Conservation (phyloP, 2,797 vertebrate genomes). For the Diglossa cyanea region DNA sequence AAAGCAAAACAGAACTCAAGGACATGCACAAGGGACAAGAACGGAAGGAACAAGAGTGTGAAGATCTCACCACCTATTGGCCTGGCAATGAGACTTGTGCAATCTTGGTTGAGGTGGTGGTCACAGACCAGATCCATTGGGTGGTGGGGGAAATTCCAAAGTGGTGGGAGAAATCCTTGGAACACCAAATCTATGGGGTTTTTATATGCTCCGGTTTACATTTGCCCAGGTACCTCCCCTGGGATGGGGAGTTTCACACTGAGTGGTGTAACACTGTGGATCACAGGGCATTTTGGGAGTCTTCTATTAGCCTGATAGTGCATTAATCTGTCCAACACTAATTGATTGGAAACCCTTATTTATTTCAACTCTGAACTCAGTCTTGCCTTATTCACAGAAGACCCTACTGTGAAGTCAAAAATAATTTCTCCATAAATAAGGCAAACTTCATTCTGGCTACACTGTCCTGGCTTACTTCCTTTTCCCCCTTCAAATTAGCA, state of each 20-base stretch:
- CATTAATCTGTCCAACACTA: not conserved
- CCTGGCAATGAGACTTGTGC: accelerated
- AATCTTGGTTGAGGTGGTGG: not conserved
- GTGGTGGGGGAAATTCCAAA: not conserved
- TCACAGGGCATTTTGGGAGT: not conserved
- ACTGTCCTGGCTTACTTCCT: not conserved
- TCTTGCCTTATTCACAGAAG: not conserved
- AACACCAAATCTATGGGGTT: not conserved
- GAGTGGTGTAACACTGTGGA: not conserved
- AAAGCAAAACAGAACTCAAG: not conserved
- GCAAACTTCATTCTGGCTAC: not conserved
- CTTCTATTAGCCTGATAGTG: not conserved
- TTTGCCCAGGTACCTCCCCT: not conserved
- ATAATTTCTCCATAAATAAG: not conserved
- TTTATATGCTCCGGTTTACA: not conserved
- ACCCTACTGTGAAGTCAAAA: not conserved
- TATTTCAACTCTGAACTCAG: not conserved
- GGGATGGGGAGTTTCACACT: accelerated
- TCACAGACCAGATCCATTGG: not conserved
- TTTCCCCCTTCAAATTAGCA: not conserved
- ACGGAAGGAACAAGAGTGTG: not conserved
- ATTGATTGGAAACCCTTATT: not conserved
- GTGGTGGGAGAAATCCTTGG: not conserved
- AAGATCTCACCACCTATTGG: too few relatives aligned
- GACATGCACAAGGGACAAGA: not conserved